These are phyloP conservation scores for Uria lomvia DNA, from an alignment of 2,113 vertebrate species.

Conservation along the genomic window DNA sequence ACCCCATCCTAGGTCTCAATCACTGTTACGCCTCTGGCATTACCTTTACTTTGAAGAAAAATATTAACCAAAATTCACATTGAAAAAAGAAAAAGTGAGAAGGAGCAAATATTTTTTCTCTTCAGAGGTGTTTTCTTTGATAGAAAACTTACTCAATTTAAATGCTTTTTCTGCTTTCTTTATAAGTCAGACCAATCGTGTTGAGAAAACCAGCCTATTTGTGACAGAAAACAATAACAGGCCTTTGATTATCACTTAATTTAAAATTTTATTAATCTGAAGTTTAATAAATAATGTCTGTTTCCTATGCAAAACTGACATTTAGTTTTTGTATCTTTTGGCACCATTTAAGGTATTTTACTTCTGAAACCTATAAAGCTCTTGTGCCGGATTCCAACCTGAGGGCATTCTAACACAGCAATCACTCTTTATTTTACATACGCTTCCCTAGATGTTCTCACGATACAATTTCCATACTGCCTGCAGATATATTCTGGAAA, in stretches of 20 bases:
- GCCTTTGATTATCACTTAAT: neutral
- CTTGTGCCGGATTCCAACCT: neutral
- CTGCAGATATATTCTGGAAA: neutral
- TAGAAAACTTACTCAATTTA: neutral
- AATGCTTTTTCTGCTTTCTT: neutral
- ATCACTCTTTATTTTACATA: neutral
- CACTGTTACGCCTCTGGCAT: neutral
- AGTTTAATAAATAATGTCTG: neutral
- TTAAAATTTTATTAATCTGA: neutral
- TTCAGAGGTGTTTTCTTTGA: neutral
- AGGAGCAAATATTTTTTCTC: neutral
- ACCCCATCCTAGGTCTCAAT: neutral
- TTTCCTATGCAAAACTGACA: neutral
- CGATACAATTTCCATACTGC: neutral
- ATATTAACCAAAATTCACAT: neutral
- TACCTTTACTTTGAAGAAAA: neutral
- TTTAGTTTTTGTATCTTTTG: neutral
- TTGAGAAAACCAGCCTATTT: neutral
- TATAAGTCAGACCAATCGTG: neutral
- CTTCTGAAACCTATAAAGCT: neutral
- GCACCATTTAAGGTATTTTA: neutral
- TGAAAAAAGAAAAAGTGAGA: neutral
- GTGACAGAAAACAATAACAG: neutral
- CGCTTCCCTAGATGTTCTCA: neutral
- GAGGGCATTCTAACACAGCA: neutral